Evolutionary conservation across 2,888 invertebrate species (phyloP).

Genomic region (Taphrorychus bicolor): DNA sequence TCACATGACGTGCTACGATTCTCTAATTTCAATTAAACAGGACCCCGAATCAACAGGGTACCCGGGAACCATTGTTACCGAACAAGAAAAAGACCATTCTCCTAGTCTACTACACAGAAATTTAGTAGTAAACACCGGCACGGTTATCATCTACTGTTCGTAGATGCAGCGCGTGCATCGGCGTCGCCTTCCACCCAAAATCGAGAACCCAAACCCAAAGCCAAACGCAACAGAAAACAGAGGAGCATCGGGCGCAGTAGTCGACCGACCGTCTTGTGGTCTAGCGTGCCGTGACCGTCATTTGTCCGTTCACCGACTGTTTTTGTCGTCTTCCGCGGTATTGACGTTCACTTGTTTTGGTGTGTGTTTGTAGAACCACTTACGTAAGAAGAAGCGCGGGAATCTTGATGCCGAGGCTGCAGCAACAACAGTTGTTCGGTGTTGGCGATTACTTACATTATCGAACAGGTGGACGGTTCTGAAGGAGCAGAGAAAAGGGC

Average conservation of each 20-base stretch:
- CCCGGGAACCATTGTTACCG: slow-evolving; percentile 5
- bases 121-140: slow-evolving; percentile 19
- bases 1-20: not conserved
- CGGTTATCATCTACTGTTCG: not conserved
- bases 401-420: slow-evolving; percentile 16
- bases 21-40: not conserved
- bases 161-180: slow-evolving; percentile 21
- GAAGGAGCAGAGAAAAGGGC: not conserved
- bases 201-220: slow-evolving; percentile 3
- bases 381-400: slow-evolving; percentile 31
- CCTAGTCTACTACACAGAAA: slow-evolving; percentile 14
- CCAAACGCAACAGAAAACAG: slow-evolving; percentile 3
- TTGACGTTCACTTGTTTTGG: slow-evolving; percentile 29
- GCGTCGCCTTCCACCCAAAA: slow-evolving; percentile 23
- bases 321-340: slow-evolving; percentile 14
- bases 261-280: slow-evolving; percentile 21
- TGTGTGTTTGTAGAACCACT: slow-evolving; percentile 12
- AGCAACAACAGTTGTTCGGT: slow-evolving; percentile 28
- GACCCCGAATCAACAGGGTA: not conserved
- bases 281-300: slow-evolving; percentile 7
- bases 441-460: slow-evolving; percentile 15
- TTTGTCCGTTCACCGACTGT: slow-evolving; percentile 22
- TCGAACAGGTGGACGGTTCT: slow-evolving; percentile 23
- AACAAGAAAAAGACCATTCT: slow-evolving; percentile 9
- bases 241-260: slow-evolving; percentile 21